Percentiles rank a stretch among this genome's conserved stretches.
phyloP scores from a whole-genome alignment of 2,888 invertebrate genomes.

The Andrena camellia region DNA sequence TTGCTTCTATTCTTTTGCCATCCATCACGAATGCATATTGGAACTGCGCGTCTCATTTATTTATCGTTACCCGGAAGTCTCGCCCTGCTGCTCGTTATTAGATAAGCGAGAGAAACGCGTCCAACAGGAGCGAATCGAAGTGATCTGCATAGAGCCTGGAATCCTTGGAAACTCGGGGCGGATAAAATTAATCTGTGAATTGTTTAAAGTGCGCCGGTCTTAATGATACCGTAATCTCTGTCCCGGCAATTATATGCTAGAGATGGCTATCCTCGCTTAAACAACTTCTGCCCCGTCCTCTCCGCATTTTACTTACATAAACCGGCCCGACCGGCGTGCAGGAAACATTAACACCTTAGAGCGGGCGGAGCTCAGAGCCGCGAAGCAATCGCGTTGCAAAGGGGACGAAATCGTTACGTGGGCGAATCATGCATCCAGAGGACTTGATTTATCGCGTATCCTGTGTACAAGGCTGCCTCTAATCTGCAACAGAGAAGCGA shows the following conservation, averaged over 20 bases:
- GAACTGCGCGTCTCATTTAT: not conserved
- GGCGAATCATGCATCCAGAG: not conserved
- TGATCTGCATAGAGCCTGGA: not conserved
- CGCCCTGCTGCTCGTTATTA: not conserved
- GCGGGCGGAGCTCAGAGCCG: not conserved
- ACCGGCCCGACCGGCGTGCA: not conserved
- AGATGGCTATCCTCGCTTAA: constrained; percentile 31
- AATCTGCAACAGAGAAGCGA: not conserved
- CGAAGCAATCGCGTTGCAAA: not conserved
- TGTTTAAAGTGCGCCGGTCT: not conserved
- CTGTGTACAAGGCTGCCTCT: not conserved
- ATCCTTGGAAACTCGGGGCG: constrained; percentile 9
- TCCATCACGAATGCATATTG: not conserved
- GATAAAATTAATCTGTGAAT: constrained; percentile 15
- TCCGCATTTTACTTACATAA: constrained; percentile 21
- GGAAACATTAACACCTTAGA: constrained; percentile 32
- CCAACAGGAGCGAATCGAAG: constrained; percentile 8
- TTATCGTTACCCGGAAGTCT: constrained; percentile 1
- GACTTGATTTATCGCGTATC: constrained; percentile 22
- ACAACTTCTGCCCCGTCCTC: not conserved
- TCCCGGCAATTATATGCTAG: constrained; percentile 19
- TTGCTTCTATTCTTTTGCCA: constrained; percentile 1
- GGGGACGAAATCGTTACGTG: not conserved
- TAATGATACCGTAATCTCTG: constrained; percentile 15
- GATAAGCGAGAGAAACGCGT: too few species aligned